Evolutionary conservation across 2,797 vertebrate species (phyloP).

Genomic region (Protonibea diacanthus): DNA sequence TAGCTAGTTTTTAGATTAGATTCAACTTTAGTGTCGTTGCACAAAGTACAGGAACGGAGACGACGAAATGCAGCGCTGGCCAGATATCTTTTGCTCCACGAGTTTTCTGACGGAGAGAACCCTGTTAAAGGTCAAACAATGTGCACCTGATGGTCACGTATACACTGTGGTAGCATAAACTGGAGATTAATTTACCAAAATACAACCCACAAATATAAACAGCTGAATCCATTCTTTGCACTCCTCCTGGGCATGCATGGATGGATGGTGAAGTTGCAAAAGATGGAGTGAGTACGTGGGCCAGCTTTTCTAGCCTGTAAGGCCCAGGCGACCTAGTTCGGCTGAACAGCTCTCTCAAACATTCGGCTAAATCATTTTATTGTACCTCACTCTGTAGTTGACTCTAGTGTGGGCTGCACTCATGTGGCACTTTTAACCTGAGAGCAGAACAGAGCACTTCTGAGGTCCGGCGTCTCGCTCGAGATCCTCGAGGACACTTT

Average conservation of each 20-base stretch:
- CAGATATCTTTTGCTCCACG: not conserved
- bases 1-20: not conserved
- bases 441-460: conserved; percentile 19
- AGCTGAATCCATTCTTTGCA: no score
- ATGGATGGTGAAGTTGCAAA: not conserved
- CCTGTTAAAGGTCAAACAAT: not conserved
- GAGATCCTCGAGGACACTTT: conserved; percentile 13
- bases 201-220: no score
- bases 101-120: not conserved
- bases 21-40: no score
- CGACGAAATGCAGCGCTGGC: no score
- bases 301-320: not conserved
- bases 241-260: no score
- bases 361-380: not conserved
- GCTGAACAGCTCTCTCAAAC: not conserved
- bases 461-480: conserved; percentile 11
- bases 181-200: no score
- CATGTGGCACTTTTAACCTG: not conserved
- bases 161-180: no score
- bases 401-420: not conserved
- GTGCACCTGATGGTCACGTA: not conserved
- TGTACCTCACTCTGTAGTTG: not conserved
- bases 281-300: not conserved
- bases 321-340: not conserved
- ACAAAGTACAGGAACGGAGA: no score